These are phyloP conservation scores for Macroteleia sp. DNA, from an alignment of 2,888 invertebrate genomes.

Conservation along the genomic window DNA sequence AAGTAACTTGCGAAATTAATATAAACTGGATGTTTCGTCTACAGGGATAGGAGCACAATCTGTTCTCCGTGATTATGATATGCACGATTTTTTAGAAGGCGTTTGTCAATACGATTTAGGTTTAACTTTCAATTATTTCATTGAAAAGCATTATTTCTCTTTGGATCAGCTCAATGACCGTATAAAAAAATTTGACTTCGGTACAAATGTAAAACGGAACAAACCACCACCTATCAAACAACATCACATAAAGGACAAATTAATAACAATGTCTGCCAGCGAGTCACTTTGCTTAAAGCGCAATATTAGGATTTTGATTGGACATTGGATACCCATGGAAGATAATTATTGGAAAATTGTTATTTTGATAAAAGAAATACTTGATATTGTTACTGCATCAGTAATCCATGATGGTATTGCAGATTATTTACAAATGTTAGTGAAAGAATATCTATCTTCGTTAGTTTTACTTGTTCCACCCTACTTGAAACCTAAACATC, in stretches of 20 bases:
- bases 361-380: slow-evolving; percentile 18
- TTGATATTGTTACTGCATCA: slow-evolving; percentile 28
- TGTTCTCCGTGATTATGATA: too few species aligned
- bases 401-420: slow-evolving; percentile 19
- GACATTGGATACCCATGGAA: slow-evolving; percentile 7
- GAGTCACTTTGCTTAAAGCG: slow-evolving; percentile 21
- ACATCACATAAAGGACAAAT: slow-evolving; percentile 26
- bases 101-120: too few species aligned
- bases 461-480: slow-evolving; percentile 18
- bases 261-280: slow-evolving; percentile 34
- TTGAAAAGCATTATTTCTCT: too few species aligned
- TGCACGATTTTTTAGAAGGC: too few species aligned
- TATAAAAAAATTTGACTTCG: too few species aligned
- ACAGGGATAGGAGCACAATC: too few species aligned
- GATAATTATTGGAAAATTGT: slow-evolving; percentile 17
- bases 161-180: too few species aligned
- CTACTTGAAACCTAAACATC: slow-evolving; percentile 56
- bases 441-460: slow-evolving; percentile 36
- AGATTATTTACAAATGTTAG: slow-evolving; percentile 31
- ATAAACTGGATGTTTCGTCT: too few species aligned
- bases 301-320: slow-evolving; percentile 22
- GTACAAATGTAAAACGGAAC: too few species aligned
- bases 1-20: too few species aligned
- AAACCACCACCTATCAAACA: slow-evolving; percentile 20
- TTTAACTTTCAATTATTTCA: too few species aligned